A percentile compares a stretch with the other conserved stretches of the same genome.
Evolutionary conservation across 2,888 invertebrate genomes (phyloP).

Genomic region (Eudasyphora cyanicolor): DNA sequence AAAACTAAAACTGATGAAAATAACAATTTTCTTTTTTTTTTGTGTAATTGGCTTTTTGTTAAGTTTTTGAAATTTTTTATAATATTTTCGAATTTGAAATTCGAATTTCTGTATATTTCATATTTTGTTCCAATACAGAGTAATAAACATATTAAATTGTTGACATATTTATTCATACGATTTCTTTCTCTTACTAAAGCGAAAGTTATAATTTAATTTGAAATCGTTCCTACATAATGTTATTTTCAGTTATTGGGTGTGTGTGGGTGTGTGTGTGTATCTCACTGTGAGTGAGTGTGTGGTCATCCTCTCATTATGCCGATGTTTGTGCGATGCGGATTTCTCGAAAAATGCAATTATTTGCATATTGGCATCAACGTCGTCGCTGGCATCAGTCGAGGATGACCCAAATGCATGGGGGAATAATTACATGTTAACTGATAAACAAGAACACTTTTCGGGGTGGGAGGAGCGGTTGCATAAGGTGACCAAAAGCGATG

Average conservation of each 20-base stretch:
- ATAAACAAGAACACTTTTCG: conserved; percentile 9
- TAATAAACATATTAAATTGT: no score
- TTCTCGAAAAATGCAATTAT: conserved; percentile 18
- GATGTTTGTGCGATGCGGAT: not conserved
- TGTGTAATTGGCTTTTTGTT: no score
- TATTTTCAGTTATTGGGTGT: not conserved
- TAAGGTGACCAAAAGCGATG: no score
- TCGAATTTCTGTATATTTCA: no score
- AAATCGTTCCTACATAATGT: not conserved
- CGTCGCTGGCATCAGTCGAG: not conserved
- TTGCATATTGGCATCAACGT: not conserved
- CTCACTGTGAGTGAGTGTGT: not conserved
- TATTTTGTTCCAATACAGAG: no score
- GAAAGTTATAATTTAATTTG: not conserved
- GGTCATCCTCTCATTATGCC: not conserved
- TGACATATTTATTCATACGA: no score
- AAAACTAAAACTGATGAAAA: no score
- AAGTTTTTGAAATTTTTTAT: no score
- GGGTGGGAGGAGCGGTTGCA: not conserved
- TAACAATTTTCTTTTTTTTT: no score
- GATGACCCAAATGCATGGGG: conserved; percentile 17
- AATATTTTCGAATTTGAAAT: no score
- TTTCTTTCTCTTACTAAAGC: no score
- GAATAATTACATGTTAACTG: conserved; percentile 21
- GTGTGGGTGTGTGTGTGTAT: not conserved